Conservation (phyloP, 2,797 vertebrate species). For the Takifugu rubripes region DNA sequence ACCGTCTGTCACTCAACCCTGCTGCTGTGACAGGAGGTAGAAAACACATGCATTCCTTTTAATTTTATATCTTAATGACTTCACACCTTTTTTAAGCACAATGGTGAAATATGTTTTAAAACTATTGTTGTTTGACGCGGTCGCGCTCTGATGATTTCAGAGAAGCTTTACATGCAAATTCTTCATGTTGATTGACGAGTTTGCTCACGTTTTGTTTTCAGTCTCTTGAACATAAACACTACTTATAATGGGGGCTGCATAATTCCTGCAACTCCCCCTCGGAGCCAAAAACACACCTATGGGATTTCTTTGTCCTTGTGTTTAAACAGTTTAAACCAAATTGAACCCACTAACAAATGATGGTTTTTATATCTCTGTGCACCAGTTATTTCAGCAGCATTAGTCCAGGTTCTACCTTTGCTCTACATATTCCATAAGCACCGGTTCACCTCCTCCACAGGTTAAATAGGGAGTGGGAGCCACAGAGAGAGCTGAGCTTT, state of each 20-base stretch:
- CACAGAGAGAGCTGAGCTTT: not conserved
- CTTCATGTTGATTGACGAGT: constrained; percentile 23
- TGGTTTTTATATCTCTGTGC: not conserved
- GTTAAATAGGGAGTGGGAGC: too few relatives aligned
- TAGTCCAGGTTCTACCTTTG: not conserved
- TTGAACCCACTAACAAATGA: not conserved
- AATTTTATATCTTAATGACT: too few relatives aligned
- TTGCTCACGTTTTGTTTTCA: constrained; percentile 38
- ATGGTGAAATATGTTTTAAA: too few relatives aligned
- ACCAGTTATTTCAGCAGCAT: not conserved
- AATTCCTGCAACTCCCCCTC: constrained; percentile 2
- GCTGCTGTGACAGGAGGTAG: not conserved
- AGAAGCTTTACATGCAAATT: constrained; percentile 31
- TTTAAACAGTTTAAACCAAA: not conserved
- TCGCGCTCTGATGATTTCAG: not conserved
- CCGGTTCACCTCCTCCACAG: too few relatives aligned
- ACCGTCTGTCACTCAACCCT: constrained; percentile 12
- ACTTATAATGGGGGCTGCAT: constrained; percentile 5
- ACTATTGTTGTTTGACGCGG: too few relatives aligned
- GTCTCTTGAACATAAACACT: not conserved
- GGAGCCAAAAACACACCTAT: not conserved
- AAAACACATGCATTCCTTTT: too few relatives aligned
- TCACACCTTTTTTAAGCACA: too few relatives aligned
- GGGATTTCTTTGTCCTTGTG: not conserved
- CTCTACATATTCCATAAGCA: too few relatives aligned